Evolutionary conservation across 2,888 invertebrate species (phyloP).

Genomic region (Chymomyza procnemis): DNA sequence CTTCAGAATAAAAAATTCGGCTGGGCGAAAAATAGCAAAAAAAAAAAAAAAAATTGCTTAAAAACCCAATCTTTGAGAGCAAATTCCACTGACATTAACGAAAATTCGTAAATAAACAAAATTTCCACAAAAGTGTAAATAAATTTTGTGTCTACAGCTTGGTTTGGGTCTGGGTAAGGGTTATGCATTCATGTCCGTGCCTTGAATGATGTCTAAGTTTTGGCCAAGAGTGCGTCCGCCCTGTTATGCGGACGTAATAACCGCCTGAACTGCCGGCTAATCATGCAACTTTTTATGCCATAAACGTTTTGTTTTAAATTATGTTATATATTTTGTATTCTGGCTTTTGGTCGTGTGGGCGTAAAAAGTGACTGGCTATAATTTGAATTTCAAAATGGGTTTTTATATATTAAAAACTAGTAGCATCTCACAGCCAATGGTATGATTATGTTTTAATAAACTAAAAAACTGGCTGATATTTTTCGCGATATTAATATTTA

Average conservation of each 20-base stretch:
- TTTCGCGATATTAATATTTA: no score
- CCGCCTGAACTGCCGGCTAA: constrained; percentile 26
- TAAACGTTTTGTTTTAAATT: neutral
- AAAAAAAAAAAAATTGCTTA: constrained; percentile 28
- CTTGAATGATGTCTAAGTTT: constrained; percentile 21
- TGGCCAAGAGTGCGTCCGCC: neutral
- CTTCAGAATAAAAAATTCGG: constrained; percentile 36
- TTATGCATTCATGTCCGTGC: constrained; percentile 25
- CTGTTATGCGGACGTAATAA: neutral
- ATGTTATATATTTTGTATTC: neutral
- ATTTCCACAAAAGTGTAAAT: constrained; percentile 66
- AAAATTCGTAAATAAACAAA: constrained; percentile 68
- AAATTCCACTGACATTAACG: constrained; percentile 38
- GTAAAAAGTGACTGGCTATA: neutral
- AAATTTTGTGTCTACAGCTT: constrained; percentile 43
- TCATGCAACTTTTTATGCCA: constrained; percentile 32
- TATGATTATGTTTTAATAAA: no score
- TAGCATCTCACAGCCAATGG: no score
- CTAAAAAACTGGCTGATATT: no score
- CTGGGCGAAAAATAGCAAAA: neutral
- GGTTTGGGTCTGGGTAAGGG: constrained; percentile 9
- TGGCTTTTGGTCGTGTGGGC: neutral
- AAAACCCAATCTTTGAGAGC: constrained; percentile 28
- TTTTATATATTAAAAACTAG: no score
- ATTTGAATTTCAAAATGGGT: neutral